Conservation (phyloP, 1,140 invertebrate genomes). For the Dendrolimus punctatus region DNA sequence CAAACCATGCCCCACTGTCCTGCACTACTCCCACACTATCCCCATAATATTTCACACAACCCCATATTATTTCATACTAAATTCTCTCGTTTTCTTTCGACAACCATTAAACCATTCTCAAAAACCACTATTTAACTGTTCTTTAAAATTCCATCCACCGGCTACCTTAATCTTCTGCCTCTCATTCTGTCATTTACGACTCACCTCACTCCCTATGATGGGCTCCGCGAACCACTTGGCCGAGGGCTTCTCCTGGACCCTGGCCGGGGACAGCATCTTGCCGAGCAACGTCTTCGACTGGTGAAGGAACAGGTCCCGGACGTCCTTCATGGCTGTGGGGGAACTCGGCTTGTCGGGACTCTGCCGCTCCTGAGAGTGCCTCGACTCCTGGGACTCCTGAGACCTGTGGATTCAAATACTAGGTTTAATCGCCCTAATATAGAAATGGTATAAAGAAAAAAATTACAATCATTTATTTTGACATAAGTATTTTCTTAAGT, state of each 20-base stretch:
- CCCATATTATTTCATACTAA: no score
- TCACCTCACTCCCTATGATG: neutral
- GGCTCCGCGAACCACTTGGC: conserved; percentile 50
- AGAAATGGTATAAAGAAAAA: no score
- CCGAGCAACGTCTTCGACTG: conserved; percentile 85
- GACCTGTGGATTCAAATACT: conserved; percentile 26
- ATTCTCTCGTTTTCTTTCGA: no score
- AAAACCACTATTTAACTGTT: no score
- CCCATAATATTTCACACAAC: no score
- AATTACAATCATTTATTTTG: no score
- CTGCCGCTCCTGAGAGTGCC: conserved; percentile 35
- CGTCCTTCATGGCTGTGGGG: conserved; percentile 75
- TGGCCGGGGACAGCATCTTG: conserved; percentile 84
- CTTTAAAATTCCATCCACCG: no score
- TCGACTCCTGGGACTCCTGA: conserved; percentile 51
- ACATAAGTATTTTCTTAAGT: no score
- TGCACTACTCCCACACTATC: no score
- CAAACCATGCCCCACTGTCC: no score
- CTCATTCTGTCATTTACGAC: neutral
- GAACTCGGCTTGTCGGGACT: conserved; percentile 36
- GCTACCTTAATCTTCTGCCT: neutral
- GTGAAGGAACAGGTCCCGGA: conserved; percentile 81
- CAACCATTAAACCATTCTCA: no score
- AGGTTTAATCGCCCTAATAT: no score
- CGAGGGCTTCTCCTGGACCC: conserved; percentile 37